Conservation (phyloP, 2,888 invertebrate genomes). For the Dynastes grantii region DNA sequence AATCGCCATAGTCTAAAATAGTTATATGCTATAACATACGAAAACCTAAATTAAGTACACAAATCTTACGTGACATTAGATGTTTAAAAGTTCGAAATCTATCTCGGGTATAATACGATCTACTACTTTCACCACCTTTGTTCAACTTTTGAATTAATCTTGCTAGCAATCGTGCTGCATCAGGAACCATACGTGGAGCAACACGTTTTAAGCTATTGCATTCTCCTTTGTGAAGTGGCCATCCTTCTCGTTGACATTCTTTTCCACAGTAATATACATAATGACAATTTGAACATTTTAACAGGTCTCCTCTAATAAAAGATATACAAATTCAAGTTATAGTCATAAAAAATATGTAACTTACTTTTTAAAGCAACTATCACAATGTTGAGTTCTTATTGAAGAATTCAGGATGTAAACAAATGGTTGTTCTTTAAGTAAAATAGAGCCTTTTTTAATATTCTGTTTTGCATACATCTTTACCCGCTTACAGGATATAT, state of each 20-base stretch:
- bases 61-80: slow-evolving; percentile 90
- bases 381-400: slow-evolving; percentile 81
- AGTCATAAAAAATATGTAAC: slow-evolving; percentile 57
- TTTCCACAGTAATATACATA: slow-evolving; percentile 88
- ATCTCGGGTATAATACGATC: slow-evolving; percentile 80
- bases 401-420: slow-evolving; percentile 81
- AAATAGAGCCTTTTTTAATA: slow-evolving; percentile 78
- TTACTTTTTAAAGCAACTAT: slow-evolving; percentile 84
- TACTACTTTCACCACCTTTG: slow-evolving; percentile 79
- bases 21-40: slow-evolving; percentile 12
- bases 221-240: slow-evolving; percentile 88
- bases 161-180: slow-evolving; percentile 86
- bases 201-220: slow-evolving; percentile 84
- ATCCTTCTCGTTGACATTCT: slow-evolving; percentile 86
- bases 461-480: slow-evolving; percentile 70
- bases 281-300: slow-evolving; percentile 88
- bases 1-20: slow-evolving; percentile 84
- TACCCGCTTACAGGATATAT: neutral
- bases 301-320: slow-evolving; percentile 76
- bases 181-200: slow-evolving; percentile 83
- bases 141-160: slow-evolving; percentile 81
- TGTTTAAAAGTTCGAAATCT: slow-evolving; percentile 86
- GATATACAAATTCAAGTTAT: neutral
- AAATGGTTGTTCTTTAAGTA: slow-evolving; percentile 84
- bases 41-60: neutral